Conservation (phyloP, 1,140 invertebrate species). For the Drosophila rhopaloa region DNA sequence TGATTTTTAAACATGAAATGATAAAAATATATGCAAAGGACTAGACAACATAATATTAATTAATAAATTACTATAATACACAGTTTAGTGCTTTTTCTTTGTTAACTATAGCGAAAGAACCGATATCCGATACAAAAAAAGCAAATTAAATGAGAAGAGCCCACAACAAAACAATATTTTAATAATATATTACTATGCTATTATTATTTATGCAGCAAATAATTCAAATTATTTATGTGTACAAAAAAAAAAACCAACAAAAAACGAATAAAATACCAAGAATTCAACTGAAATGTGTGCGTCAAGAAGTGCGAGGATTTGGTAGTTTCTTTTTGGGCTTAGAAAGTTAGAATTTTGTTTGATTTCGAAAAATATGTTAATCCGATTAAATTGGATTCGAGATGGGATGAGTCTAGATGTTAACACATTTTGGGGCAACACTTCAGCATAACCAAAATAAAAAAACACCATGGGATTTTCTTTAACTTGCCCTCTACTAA, state of each 20-base stretch:
- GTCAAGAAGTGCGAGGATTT: conserved; percentile 1
- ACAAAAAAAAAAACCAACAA: conserved; percentile 42
- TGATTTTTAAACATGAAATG: conserved; percentile 81
- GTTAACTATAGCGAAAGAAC: conserved; percentile 54
- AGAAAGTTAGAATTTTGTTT: neutral
- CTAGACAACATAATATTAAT: conserved; percentile 71
- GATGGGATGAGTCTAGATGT: neutral
- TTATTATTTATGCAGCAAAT: conserved; percentile 74
- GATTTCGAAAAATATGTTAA: neutral
- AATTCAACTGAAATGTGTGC: conserved; percentile 37
- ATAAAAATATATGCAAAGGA: conserved; percentile 63
- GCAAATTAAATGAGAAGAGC: conserved; percentile 2
- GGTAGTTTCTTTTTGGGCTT: conserved; percentile 11
- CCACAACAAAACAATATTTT: conserved; percentile 47
- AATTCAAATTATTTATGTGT: conserved; percentile 74
- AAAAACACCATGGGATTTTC: no score
- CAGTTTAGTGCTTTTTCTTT: conserved; percentile 71
- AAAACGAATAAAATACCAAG: conserved; percentile 62
- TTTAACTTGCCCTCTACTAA: no score
- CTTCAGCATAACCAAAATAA: no score
- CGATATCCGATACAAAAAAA: conserved; percentile 19
- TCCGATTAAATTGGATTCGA: neutral
- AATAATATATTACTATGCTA: conserved; percentile 52
- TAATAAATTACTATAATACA: conserved; percentile 65
- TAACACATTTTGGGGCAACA: no score